Conservation (phyloP, 2,888 invertebrate species). For the Tanypteryx hageni region DNA sequence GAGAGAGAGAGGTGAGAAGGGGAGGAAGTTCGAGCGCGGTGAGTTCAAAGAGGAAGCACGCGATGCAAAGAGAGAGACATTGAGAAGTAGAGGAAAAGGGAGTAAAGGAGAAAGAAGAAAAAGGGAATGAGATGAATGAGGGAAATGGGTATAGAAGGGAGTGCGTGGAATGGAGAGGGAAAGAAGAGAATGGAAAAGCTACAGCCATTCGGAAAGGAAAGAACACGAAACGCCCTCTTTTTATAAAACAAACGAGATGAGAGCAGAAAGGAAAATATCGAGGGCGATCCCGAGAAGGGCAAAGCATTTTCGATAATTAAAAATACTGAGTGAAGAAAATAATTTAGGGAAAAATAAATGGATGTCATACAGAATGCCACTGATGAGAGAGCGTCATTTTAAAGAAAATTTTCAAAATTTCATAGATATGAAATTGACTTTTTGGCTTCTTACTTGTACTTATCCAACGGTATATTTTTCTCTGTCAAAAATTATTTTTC, state of each 20-base stretch:
- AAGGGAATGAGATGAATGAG: not conserved
- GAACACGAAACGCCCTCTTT: not conserved
- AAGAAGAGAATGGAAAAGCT: not conserved
- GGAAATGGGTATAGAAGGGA: not conserved
- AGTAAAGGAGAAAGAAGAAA: not conserved
- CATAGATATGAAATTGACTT: not conserved
- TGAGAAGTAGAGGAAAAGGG: not conserved
- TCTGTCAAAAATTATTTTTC: no score
- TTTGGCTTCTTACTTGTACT: not conserved
- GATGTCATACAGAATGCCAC: not conserved
- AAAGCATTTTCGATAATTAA: conserved; percentile 6
- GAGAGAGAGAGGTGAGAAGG: no score
- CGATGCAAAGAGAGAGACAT: not conserved
- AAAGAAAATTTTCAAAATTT: not conserved
- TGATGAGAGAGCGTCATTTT: not conserved
- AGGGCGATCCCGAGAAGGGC: not conserved
- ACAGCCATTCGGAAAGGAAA: not conserved
- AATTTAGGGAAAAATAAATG: not conserved
- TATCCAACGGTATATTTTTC: no score
- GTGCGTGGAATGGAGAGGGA: not conserved
- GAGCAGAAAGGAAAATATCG: not conserved
- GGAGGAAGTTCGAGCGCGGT: no score
- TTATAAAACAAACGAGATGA: not conserved
- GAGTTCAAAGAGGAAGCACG: no score
- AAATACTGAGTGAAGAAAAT: not conserved